Conservation (phyloP, 23 tunicate species). For the Ascidia mentula region DNA sequence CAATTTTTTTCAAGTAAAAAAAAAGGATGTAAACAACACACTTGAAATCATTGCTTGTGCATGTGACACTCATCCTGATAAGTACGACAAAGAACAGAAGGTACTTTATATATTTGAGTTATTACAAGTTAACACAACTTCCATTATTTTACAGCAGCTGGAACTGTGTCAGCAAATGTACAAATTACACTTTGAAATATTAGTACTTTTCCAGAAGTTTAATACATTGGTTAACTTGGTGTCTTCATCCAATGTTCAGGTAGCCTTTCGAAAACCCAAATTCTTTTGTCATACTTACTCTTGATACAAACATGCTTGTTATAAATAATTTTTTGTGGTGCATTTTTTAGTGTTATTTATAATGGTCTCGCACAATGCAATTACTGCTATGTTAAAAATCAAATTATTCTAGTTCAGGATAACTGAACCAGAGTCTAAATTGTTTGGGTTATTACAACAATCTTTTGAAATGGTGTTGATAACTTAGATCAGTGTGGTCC, state of each 20-base stretch:
- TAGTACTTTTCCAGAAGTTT: slow-evolving; percentile 58
- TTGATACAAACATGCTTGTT: too few relatives aligned
- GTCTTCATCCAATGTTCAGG: slow-evolving; percentile 20
- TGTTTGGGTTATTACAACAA: too few relatives aligned
- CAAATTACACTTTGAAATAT: slow-evolving; percentile 68
- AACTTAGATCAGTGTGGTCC: too few relatives aligned
- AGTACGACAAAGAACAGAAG: neutral
- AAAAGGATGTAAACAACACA: neutral
- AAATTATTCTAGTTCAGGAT: too few relatives aligned
- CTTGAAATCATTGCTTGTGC: neutral
- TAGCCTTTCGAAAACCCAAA: neutral
- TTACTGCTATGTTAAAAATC: too few relatives aligned
- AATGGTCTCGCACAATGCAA: too few relatives aligned
- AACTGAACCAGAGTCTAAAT: too few relatives aligned
- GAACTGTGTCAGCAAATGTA: slow-evolving; percentile 63
- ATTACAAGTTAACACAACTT: too few relatives aligned
- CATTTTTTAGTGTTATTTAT: neutral
- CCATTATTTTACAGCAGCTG: slow-evolving; percentile 57
- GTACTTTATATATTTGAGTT: neutral
- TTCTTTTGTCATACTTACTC: too few relatives aligned
- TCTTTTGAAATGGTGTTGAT: too few relatives aligned
- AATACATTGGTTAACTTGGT: slow-evolving; percentile 42
- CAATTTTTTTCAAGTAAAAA: neutral
- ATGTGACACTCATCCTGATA: neutral
- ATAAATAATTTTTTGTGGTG: neutral